These are phyloP conservation scores for Folsomia manolachei DNA, from an alignment of 2,888 invertebrate species.

Conservation along the genomic window DNA sequence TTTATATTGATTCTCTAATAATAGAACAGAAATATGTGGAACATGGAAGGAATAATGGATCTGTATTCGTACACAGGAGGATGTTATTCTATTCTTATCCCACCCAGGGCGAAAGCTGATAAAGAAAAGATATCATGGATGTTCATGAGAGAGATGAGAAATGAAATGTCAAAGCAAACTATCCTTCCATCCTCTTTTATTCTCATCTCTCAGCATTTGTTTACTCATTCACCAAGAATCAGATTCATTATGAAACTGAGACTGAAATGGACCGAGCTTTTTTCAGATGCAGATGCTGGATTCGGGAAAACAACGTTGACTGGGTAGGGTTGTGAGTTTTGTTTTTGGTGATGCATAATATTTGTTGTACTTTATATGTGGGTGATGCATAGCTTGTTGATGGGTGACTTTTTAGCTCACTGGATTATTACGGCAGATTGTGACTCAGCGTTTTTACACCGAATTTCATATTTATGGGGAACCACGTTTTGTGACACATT, in stretches of 20 bases:
- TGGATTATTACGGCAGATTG: neutral
- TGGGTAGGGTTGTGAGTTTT: neutral
- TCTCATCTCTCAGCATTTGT: neutral
- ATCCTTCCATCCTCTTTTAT: too few relatives aligned
- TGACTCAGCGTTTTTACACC: neutral
- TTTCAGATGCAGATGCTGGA: neutral
- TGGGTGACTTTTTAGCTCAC: neutral
- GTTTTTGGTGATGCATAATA: neutral
- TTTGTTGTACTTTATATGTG: too few relatives aligned
- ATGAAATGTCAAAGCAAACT: neutral
- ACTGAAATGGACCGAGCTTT: neutral
- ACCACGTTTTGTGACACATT: conserved; percentile 2
- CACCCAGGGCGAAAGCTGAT: neutral
- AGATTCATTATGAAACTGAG: neutral
- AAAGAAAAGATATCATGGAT: conserved; percentile 1
- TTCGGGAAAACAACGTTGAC: neutral
- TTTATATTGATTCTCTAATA: neutral
- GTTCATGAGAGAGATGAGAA: neutral
- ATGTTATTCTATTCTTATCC: neutral
- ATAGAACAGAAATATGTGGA: neutral
- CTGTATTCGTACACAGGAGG: neutral
- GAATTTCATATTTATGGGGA: neutral
- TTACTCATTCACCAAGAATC: neutral
- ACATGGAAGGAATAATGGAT: neutral
- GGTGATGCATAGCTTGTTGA: too few relatives aligned